Base-by-base conservation (phyloP, 1,140 invertebrate genomes). In the Eulimnadia texana region DNA sequence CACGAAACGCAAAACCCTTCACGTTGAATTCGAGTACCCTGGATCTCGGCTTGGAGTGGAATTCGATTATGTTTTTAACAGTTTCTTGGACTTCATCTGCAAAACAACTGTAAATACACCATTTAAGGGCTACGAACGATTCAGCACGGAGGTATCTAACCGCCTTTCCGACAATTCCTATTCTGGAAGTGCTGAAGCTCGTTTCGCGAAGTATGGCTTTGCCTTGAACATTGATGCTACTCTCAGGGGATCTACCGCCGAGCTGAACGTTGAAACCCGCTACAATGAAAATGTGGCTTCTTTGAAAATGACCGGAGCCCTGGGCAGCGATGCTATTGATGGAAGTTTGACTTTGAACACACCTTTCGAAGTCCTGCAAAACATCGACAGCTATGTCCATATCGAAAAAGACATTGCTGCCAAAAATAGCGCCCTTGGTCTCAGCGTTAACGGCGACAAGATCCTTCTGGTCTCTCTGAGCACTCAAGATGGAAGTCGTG, bases 41-140 rank as follows among this genome's bases (percentile, higher is more conserved):
- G 64, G 62, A 11, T 64, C 62, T 63, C 61, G 52, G 28, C 49
- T 68, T 3, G 61, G 63, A 19, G 9, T 66, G 9, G 67, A 68
- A 56, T 59, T 67, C 23, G 69, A 70, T 54, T 70, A 70, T 54
- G 24, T 55, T n/a, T 63, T 65, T 53, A 65, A 65, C 47, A 62
- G 62, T 3, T 56, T 63, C 13, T 20, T 56, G 11, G 54, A 68
- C 49, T 64, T 69, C 59, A 64, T 67, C 3, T 63, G 62, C 13
- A 68, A 68, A 61, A 50, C 67, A 0, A 63, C 54, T 3, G 22
- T 68, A 11, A 50, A 54, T 3, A 62, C 64, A 3, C 68, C 67
- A n/a, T 53, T 61, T 20, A 23, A 60, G 6, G 51, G 64, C 47
- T 61, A 54, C 24, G 62, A 61, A 33, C 27, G 42, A 22, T 63